phyloP scores from a whole-genome alignment of 2,888 invertebrate species.

The Unio pictorum region DNA sequence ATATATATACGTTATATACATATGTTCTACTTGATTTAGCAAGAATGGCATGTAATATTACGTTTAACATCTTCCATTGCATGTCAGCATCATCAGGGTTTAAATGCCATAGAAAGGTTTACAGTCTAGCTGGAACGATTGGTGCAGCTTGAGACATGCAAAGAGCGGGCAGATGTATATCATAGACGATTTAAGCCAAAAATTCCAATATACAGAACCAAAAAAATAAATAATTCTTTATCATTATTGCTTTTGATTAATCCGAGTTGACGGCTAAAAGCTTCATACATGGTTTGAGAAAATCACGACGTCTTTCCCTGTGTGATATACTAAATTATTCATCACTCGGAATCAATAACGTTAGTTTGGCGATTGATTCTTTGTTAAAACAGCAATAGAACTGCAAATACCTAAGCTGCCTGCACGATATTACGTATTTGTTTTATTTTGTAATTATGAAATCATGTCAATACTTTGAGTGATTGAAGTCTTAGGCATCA shows the following conservation, averaged over 20 bases:
- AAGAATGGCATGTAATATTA: slow-evolving; percentile 12
- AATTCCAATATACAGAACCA: slow-evolving; percentile 1
- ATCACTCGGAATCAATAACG: too few relatives aligned
- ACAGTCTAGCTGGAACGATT: slow-evolving; percentile 3
- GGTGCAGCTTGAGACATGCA: slow-evolving; percentile 6
- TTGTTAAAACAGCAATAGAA: too few relatives aligned
- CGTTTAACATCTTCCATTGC: slow-evolving; percentile 3
- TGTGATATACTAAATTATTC: too few relatives aligned
- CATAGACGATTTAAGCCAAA: slow-evolving; percentile 5
- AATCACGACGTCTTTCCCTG: not conserved
- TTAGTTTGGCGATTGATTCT: too few relatives aligned
- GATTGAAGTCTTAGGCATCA: too few relatives aligned
- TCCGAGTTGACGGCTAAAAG: not conserved
- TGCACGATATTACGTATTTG: too few relatives aligned
- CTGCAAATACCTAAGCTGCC: too few relatives aligned
- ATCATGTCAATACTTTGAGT: too few relatives aligned
- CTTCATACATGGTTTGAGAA: slow-evolving; percentile 4
- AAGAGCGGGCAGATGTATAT: slow-evolving; percentile 4
- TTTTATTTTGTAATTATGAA: too few relatives aligned
- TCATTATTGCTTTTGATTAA: not conserved
- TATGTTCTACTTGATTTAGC: slow-evolving; percentile 13
- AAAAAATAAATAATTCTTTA: not conserved
- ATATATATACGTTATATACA: slow-evolving; percentile 1
- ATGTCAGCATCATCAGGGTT: slow-evolving; percentile 7
- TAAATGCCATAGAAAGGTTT: not conserved